A percentile compares a stretch with the other conserved stretches of the same genome.
These are phyloP conservation scores for Odocoileus virginianus DNA, from an alignment of 2,113 vertebrate genomes.

Conservation along the genomic window DNA sequence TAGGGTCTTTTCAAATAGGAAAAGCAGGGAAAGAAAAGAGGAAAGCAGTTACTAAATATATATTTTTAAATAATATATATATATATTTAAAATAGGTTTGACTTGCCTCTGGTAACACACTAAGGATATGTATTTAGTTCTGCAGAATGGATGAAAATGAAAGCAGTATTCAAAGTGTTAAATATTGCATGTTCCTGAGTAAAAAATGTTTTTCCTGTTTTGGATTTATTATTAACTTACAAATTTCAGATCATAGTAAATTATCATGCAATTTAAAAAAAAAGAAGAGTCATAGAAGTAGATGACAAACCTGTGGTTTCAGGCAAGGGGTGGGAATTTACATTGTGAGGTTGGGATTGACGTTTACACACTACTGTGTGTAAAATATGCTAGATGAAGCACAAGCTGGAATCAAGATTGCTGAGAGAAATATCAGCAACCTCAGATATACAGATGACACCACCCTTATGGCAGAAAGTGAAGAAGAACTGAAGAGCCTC, in stretches of 20 bases:
- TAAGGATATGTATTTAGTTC: slow-evolving; percentile 55
- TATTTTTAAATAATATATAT: slow-evolving; percentile 62
- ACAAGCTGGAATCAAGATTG: no score
- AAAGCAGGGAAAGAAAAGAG: not conserved
- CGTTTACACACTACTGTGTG: no score
- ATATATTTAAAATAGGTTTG: slow-evolving; percentile 66
- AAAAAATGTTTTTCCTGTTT: not conserved
- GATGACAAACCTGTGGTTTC: not conserved
- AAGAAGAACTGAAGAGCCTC: no score
- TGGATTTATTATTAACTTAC: not conserved
- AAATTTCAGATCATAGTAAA: not conserved
- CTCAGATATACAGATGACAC: no score
- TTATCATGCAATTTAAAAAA: not conserved
- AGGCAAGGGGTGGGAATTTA: not conserved
- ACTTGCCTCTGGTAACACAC: slow-evolving; percentile 70
- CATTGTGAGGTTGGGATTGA: not conserved
- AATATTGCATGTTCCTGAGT: not conserved
- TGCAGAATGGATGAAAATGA: slow-evolving; percentile 37
- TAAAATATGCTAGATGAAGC: no score
- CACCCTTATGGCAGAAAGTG: no score
- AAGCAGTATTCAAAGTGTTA: slow-evolving; percentile 29
- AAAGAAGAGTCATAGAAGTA: not conserved
- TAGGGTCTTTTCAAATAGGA: no score
- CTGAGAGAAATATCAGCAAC: no score
- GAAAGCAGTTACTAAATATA: slow-evolving; percentile 27